Base-by-base conservation (phyloP, 2,797 vertebrate species). In the Leucoraja ocellata region DNA sequence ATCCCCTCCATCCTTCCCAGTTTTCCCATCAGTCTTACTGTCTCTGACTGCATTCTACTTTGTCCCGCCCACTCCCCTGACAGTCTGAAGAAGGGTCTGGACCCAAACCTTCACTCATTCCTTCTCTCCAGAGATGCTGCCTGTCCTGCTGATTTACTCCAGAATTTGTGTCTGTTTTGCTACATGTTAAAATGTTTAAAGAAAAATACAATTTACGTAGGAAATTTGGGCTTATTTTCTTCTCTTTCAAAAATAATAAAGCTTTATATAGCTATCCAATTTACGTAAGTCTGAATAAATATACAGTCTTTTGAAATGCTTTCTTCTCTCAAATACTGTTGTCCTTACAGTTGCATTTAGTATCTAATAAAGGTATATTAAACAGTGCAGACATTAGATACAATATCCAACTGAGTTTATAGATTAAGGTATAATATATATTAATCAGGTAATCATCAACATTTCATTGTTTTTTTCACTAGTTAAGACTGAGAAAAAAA, bases 161-260 rank as follows among this genome's bases (percentile, higher is more conserved):
- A 46, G 46, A 46, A 46, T 46, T 46, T 46, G 46, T 46, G 46
- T 46, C 39, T 46, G 46, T 46, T 28, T 78, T 8, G 93, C 63
- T 79, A 71, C 61, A 90, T 71, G 4, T 73, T 73, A 73, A 93
- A 94, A 90, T 86, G 23, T 86, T 74, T 46, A 46, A 46, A 46
- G 84, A 39, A 81, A 71, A n/a, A 23, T 39, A 39, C 9, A 68
- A 5, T 58, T 68, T 73, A 93, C n/a, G 32, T 63, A 54, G 78
- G 18, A 77, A 93, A 74, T 65, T 76, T 28, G 25, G 39, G 71
- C 23, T 9, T 91, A 21, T 32, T 39, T 39, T 71, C 16, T 92
- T 92, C 23, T 13, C 9, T 92, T 76, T 54, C 9, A 91, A 91
- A 91, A 73, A 46, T 46, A 73, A 91, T 46, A 91, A 91, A 39